Conservation (phyloP, 1,140 invertebrate genomes). For the Vanessa tameamea region DNA sequence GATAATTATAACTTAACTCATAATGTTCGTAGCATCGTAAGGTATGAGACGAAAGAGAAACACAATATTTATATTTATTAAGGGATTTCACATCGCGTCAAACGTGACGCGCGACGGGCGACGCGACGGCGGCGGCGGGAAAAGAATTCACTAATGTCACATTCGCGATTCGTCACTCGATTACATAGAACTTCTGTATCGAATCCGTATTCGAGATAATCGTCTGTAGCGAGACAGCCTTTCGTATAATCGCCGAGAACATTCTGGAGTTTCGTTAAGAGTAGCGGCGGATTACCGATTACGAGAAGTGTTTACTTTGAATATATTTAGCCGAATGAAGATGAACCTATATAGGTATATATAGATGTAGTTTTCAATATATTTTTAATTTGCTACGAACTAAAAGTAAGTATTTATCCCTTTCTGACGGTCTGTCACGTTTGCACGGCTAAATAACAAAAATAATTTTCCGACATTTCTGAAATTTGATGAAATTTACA, state of each 20-base stretch:
- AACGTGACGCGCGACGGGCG: background rate
- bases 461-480: too few species aligned
- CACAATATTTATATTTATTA: background rate
- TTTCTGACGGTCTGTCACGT: too few species aligned
- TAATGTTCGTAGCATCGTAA: too few species aligned
- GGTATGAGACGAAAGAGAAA: background rate
- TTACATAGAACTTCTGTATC: background rate
- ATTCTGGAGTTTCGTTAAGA: background rate
- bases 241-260: background rate
- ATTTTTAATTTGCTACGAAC: too few species aligned
- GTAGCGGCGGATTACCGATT: background rate
- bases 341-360: too few species aligned
- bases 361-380: too few species aligned
- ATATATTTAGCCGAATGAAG: too few species aligned
- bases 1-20: too few species aligned
- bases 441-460: too few species aligned
- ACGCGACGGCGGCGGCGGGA: background rate
- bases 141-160: constrained; percentile 12
- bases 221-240: background rate
- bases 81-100: constrained; percentile 1
- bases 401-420: too few species aligned
- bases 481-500: too few species aligned
- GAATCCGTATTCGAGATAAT: background rate
- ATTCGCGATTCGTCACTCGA: constrained; percentile 11
- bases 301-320: too few species aligned